Percentiles rank a stretch among this genome's conserved stretches.
These are phyloP conservation scores for Acanthurus tractus DNA, from an alignment of 2,797 vertebrate species.

Conservation along the genomic window DNA sequence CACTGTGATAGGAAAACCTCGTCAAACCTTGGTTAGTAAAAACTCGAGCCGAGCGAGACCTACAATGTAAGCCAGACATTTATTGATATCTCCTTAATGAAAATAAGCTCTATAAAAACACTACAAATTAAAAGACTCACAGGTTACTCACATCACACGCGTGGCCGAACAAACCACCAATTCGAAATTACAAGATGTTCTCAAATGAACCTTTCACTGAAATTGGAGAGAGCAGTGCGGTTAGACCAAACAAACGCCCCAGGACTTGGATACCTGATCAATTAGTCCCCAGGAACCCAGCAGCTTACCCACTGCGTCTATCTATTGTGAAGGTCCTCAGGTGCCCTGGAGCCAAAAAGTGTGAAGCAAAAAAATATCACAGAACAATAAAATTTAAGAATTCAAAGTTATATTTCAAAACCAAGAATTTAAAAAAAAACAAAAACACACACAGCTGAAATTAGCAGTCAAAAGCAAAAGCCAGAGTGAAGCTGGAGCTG, in stretches of 20 bases:
- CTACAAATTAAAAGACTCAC: not conserved
- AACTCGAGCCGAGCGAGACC: not conserved
- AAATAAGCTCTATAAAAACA: not conserved
- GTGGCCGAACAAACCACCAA: conserved; percentile 36
- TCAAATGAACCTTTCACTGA: conserved; percentile 52
- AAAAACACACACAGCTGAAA: conserved; percentile 44
- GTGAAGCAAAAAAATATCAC: conserved; percentile 13
- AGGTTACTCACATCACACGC: conserved; percentile 1
- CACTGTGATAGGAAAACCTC: not conserved
- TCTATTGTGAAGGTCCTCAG: conserved; percentile 12
- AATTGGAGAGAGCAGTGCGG: conserved; percentile 29
- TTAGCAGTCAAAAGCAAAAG: conserved; percentile 41
- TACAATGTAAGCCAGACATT: not conserved
- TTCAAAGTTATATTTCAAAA: conserved; percentile 23
- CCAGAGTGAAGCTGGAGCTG: conserved; percentile 34
- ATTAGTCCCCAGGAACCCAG: conserved; percentile 59
- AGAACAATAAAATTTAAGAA: conserved; percentile 27
- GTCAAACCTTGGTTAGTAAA: not conserved
- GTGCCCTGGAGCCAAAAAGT: conserved; percentile 24
- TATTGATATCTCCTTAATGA: not conserved
- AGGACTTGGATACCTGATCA: conserved; percentile 58
- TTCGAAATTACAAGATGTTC: conserved; percentile 32
- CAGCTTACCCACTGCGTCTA: conserved; percentile 29
- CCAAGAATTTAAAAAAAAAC: not conserved
- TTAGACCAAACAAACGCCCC: conserved; percentile 53